A percentile compares a stretch with the other conserved stretches of the same genome.
Evolutionary conservation across 2,113 vertebrate genomes (phyloP).

Genomic region (Trogon surrucura): DNA sequence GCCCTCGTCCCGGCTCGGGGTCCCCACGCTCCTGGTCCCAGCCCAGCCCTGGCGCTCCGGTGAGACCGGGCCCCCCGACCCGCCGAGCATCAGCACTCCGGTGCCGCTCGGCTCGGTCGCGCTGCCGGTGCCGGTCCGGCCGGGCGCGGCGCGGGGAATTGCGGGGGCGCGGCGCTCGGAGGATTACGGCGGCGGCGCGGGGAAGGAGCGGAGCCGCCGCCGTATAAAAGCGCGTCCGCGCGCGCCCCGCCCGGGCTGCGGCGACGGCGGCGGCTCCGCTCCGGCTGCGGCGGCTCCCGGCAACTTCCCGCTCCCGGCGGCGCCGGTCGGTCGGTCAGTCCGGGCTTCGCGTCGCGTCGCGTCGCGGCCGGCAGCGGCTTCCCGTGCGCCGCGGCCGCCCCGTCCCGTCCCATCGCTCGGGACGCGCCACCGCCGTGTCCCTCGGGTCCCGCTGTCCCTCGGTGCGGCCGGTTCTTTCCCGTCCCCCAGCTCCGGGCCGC

Average conservation of each 20-base stretch:
- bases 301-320: neutral
- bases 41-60: neutral
- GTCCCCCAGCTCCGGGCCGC: neutral
- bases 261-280: slow-evolving; percentile 20
- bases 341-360: neutral
- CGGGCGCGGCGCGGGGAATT: neutral
- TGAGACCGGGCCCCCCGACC: neutral
- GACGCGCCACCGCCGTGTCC: neutral
- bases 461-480: neutral
- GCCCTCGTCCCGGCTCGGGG: neutral
- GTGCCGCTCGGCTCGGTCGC: neutral
- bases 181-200: slow-evolving; percentile 50
- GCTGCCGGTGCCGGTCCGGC: neutral
- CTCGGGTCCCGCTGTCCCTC: neutral
- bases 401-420: neutral
- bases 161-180: slow-evolving; percentile 20
- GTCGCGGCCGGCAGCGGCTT: neutral
- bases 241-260: slow-evolving; percentile 30
- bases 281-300: neutral
- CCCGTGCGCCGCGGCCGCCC: neutral
- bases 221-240: slow-evolving; percentile 28
- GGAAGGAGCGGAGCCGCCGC: neutral
- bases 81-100: neutral
- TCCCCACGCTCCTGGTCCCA: neutral
- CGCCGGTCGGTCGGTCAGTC: neutral